phyloP scores from a whole-genome alignment of 2,888 invertebrate species.

The Thecophora atra region DNA sequence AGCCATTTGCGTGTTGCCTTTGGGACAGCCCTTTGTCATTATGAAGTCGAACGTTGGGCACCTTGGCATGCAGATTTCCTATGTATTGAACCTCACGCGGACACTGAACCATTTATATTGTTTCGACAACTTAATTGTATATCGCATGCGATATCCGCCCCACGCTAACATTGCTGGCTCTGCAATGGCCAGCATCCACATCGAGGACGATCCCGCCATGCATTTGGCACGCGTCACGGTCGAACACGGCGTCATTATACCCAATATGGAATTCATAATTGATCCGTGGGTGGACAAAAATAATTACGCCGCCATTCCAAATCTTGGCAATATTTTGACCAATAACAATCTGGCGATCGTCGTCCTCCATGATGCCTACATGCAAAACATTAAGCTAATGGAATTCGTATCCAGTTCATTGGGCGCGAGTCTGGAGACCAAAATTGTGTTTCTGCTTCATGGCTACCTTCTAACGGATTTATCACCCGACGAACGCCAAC shows the following conservation, averaged over 20 bases:
- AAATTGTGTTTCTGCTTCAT: slow-evolving; percentile 44
- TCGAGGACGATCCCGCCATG: slow-evolving; percentile 20
- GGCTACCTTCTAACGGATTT: slow-evolving; percentile 14
- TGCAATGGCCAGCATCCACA: neutral
- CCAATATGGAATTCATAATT: slow-evolving; percentile 36
- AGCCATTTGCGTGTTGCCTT: no score
- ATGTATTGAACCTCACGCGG: neutral
- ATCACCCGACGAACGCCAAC: neutral
- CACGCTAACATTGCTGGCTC: neutral
- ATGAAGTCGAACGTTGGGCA: no score
- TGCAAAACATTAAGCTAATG: slow-evolving; percentile 37
- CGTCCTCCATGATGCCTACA: slow-evolving; percentile 41
- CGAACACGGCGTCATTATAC: neutral
- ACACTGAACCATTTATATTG: slow-evolving; percentile 29
- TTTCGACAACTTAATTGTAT: slow-evolving; percentile 41
- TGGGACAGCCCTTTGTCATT: no score
- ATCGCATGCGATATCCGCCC: slow-evolving; percentile 20
- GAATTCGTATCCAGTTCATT: slow-evolving; percentile 40
- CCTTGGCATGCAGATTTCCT: neutral
- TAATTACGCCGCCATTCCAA: slow-evolving; percentile 34
- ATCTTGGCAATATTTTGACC: slow-evolving; percentile 39
- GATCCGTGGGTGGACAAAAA: slow-evolving; percentile 41
- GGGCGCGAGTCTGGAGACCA: slow-evolving; percentile 44
- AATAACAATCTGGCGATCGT: slow-evolving; percentile 45
- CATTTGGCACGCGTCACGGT: neutral